Conservation (phyloP, 2,797 vertebrate genomes). For the Aphelocoma californica region DNA sequence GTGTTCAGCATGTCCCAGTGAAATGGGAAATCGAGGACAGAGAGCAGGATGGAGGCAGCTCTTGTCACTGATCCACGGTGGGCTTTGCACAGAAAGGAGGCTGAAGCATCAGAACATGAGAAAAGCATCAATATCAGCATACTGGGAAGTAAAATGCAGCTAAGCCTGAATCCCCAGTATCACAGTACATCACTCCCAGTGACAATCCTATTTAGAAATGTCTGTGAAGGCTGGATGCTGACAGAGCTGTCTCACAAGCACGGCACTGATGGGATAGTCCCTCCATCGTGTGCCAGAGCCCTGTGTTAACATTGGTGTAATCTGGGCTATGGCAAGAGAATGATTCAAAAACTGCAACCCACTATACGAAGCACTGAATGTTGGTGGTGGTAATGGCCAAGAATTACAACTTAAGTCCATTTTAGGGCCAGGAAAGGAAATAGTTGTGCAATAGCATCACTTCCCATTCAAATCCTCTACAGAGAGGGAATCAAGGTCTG, state of each 20-base stretch:
- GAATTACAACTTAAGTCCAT: slow-evolving; percentile 22
- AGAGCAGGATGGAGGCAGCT: neutral
- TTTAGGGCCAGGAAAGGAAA: slow-evolving; percentile 44
- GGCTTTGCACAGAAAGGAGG: neutral
- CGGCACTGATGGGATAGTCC: neutral
- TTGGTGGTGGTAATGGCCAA: slow-evolving; percentile 30
- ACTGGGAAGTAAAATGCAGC: neutral
- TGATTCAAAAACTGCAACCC: neutral
- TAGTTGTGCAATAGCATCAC: slow-evolving; percentile 42
- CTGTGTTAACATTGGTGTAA: neutral
- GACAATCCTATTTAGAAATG: neutral
- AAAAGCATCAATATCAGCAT: neutral
- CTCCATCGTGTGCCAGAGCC: neutral
- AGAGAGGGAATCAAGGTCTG: neutral
- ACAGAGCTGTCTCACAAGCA: neutral
- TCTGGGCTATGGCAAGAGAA: neutral
- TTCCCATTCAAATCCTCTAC: neutral
- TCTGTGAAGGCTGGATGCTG: neutral
- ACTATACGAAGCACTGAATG: neutral
- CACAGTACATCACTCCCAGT: neutral
- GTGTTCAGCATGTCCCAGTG: neutral
- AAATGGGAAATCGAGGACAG: neutral
- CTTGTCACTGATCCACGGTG: neutral
- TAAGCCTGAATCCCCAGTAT: neutral
- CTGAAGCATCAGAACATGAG: neutral